Percentiles rank a stretch among this genome's conserved stretches.
Evolutionary conservation across 2,888 invertebrate genomes (phyloP).

Genomic region (Venustoraphidia nigricollis): DNA sequence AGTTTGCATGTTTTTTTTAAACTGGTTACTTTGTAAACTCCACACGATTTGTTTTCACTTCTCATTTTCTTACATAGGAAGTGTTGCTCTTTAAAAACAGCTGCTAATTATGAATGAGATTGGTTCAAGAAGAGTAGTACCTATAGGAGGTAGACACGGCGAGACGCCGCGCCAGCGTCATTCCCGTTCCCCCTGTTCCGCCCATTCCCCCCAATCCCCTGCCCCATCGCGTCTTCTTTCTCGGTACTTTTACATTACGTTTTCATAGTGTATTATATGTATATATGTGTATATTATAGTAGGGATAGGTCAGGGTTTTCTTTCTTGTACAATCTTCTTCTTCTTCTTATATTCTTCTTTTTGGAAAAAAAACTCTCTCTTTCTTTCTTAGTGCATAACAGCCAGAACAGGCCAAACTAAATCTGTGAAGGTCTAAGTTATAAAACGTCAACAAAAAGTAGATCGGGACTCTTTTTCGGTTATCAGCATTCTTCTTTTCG

Average conservation of each 20-base stretch:
- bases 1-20: no score
- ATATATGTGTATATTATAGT: conserved; percentile 20
- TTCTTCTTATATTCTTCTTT: conserved; percentile 22
- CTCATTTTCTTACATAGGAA: no score
- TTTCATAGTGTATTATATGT: no score
- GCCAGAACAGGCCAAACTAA: no score
- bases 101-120: conserved; percentile 31
- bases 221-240: conserved; percentile 18
- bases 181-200: conserved; percentile 11
- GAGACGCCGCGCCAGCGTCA: neutral
- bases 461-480: no score
- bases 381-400: no score
- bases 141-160: no score
- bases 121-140: neutral
- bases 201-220: conserved; percentile 16
- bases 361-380: conserved; percentile 16
- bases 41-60: neutral
- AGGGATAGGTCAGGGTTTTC: conserved; percentile 30
- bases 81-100: conserved; percentile 24
- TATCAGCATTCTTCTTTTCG: no score
- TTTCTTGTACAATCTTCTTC: conserved; percentile 22
- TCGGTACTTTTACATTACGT: no score
- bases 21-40: no score
- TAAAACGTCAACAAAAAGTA: no score
- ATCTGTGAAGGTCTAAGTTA: no score